Evolutionary conservation across 2,888 invertebrate genomes (phyloP), one percentile per base, ranked within the genome.

Genomic region (Yponomeuta malinellus): DNA sequence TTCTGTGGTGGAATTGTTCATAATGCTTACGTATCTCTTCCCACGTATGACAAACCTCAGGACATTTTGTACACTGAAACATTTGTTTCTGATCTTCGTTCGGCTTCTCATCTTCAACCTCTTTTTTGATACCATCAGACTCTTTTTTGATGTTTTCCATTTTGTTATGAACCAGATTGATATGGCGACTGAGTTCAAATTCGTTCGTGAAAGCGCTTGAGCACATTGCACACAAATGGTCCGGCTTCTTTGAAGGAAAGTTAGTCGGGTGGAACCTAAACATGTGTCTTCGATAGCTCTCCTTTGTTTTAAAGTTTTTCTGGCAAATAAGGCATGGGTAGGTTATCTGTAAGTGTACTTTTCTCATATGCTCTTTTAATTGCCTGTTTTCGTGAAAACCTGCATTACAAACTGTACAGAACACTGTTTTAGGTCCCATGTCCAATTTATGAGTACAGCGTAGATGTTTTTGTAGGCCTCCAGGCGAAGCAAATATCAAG

Each of bases 51-150:
- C 80, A 90, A 8, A 76, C 76, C 10, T 87, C 84, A 0, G 87
- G 73, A 72, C 91, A 92, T 73, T 90, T 90, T 0, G 87, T 88
- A 72, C 91, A 92, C 66, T 87, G 85, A 68, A 84, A 91, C 2
- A 76, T 72, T 12, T 23, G 59, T 70, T 33, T 70, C 29, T 64
- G 12, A 23, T 69, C 52, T 23, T 66, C 12, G 6, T 10, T 15
- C 29, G 15, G 31, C 48, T 65, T 48, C 6, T 84, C 80, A 72
- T 83, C 84, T 1, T 81, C 75, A 69, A 86, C 85, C 0, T 87
- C 87, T 68, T 89, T 87, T 70, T 81, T 86, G 71, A 89, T 37
- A 23, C 48, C 63, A 10, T 67, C 72, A 1, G 33, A 29, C 59
- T 68, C 67, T 73, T 73, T 10, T 77, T 74, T 70, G 76, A 71